These are phyloP conservation scores for Nyctalus aviator DNA, from an alignment of 2,797 vertebrate genomes.

Conservation along the genomic window DNA sequence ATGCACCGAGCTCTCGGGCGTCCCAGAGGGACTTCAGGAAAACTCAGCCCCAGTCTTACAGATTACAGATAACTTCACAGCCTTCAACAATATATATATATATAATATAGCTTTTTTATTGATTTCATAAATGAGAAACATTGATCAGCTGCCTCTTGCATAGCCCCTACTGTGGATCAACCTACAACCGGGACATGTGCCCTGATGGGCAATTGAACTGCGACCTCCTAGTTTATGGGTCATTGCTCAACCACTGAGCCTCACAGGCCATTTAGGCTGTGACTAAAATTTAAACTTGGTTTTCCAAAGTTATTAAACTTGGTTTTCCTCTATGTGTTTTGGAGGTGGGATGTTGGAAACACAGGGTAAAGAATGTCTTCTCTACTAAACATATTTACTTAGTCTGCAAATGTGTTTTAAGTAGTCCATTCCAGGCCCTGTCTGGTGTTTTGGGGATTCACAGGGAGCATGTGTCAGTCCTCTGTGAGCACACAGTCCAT, in stretches of 20 bases:
- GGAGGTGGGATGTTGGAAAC: not conserved
- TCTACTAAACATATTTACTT: not conserved
- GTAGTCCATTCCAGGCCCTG: not conserved
- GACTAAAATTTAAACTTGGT: not conserved
- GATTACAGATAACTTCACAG: not conserved
- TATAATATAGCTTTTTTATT: no score
- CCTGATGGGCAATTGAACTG: no score
- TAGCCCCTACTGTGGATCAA: no score
- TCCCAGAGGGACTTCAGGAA: not conserved
- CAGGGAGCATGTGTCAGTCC: no score
- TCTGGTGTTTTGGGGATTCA: not conserved
- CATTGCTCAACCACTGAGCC: no score
- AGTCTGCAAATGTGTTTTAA: not conserved
- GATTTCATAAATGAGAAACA: no score
- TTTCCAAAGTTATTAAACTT: constrained; percentile 26
- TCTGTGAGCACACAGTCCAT: not conserved
- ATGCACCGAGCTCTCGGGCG: fast-evolving
- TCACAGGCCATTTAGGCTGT: no score
- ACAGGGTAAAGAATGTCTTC: not conserved
- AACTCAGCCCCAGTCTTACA: not conserved
- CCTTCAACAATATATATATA: not conserved
- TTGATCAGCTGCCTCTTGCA: no score
- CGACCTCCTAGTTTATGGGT: no score
- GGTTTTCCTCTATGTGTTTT: not conserved
- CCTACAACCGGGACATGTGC: no score